phyloP scores from a whole-genome alignment of 1,140 invertebrate genomes.

The Arion vulgaris region DNA sequence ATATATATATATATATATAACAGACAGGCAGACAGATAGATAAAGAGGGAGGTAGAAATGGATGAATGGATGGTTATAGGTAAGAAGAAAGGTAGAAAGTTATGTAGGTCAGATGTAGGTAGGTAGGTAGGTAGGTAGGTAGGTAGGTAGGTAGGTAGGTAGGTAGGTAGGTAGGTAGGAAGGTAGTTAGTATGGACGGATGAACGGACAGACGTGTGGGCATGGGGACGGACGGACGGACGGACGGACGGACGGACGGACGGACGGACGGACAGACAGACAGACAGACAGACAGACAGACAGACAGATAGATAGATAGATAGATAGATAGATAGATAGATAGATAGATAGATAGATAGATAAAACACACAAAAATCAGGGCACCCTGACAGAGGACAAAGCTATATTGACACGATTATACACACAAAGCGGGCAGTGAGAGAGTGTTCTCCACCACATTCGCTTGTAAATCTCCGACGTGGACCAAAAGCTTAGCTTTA shows the following conservation, averaged over 20 bases:
- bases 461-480: neutral
- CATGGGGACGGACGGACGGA: neutral
- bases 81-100: no score
- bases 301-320: neutral
- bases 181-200: neutral
- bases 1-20: no score
- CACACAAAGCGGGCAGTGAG: neutral
- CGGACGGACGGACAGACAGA: neutral
- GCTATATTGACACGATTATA: no score
- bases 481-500: neutral
- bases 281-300: neutral
- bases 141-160: no score
- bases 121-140: no score
- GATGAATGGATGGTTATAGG: no score
- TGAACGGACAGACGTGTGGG: neutral
- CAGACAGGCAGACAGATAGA: no score
- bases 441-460: neutral
- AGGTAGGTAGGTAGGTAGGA: no score
- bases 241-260: neutral
- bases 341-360: neutral
- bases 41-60: no score
- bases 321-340: neutral
- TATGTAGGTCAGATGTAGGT: no score
- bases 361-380: no score
- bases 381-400: no score